Evolutionary conservation across 2,113 vertebrate genomes (phyloP), one percentile per base, ranked within the genome.

Genomic region (Arothron firmamentum): DNA sequence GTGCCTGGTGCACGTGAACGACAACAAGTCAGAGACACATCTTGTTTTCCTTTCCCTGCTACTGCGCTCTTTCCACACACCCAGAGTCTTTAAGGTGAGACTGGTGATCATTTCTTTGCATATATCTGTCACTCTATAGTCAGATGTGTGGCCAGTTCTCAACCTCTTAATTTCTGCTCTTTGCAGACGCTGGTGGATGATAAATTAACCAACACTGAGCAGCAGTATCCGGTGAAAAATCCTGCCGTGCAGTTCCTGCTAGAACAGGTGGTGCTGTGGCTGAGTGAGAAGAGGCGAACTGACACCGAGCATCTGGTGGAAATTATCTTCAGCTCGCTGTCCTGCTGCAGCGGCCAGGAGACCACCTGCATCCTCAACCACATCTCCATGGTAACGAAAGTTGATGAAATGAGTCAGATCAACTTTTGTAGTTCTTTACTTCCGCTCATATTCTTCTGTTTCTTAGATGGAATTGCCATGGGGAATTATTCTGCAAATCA

Each of bases 271-370:
- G 75, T 94, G 56, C 64, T 79, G 41, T 99, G 96, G 97, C 84
- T 99, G 56, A 86, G 85, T 31, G 93, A 95, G 85, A 88, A 91
- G 47, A 85, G 75, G 6, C 87, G 86, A 46, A 88, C 76, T 59
- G 89, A 96, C 50, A 90, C 89, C 0, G 77, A 90, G 53, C 94
- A 93, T 72, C 81, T 99, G 76, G 92, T 98, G 72, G 93, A 96
- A 88, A 95, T 97, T 90, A 82, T 97, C 45, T 99, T 95, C 79
- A 98, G 97, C 45, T 90, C 92, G 1, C 90, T 99, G 1, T 63
- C 52, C 41, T 96, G 96, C 90, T 98, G 95, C 81, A 85, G 81
- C 45, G 82, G 50, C 2, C 62, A 79, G 52, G 94, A 96, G 60
- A 94, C 90, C 80, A 94, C 90, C 19, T 70, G 59, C 1, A 87